A percentile compares a stretch with the other conserved stretches of the same genome.
These are phyloP conservation scores for Epirrhoe tristata DNA, from an alignment of 2,888 invertebrate genomes.

Conservation along the genomic window DNA sequence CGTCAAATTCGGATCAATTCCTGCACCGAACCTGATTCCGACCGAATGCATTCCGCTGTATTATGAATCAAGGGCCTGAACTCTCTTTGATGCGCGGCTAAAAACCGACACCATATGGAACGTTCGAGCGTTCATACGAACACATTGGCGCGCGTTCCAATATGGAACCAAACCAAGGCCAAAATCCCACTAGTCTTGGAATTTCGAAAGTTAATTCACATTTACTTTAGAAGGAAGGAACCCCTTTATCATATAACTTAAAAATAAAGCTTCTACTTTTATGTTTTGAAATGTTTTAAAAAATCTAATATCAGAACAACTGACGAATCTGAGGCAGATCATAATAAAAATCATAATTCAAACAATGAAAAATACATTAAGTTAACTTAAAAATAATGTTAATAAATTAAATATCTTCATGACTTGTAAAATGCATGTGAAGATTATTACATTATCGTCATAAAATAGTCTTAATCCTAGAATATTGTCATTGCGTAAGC, in stretches of 20 bases:
- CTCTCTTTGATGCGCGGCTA: too few species aligned
- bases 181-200: too few species aligned
- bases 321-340: not conserved
- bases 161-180: too few species aligned
- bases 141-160: too few species aligned
- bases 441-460: not conserved
- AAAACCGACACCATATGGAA: too few species aligned
- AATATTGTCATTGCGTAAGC: constrained; percentile 75
- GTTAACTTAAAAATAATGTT: not conserved
- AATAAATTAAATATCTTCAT: not conserved
- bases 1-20: too few species aligned
- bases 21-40: too few species aligned
- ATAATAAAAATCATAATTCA: not conserved
- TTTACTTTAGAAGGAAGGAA: too few species aligned
- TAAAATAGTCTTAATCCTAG: constrained; percentile 42
- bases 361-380: not conserved
- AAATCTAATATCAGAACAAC: not conserved
- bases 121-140: too few species aligned
- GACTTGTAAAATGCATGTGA: not conserved
- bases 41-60: too few species aligned
- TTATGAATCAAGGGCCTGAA: too few species aligned
- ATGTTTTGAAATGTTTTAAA: not conserved
- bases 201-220: too few species aligned
- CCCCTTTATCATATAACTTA: not conserved
- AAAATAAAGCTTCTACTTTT: not conserved